Evolutionary conservation across 1,140 invertebrate species (phyloP), one percentile per base, ranked within the genome.

Genomic region (Augochlora pura): DNA sequence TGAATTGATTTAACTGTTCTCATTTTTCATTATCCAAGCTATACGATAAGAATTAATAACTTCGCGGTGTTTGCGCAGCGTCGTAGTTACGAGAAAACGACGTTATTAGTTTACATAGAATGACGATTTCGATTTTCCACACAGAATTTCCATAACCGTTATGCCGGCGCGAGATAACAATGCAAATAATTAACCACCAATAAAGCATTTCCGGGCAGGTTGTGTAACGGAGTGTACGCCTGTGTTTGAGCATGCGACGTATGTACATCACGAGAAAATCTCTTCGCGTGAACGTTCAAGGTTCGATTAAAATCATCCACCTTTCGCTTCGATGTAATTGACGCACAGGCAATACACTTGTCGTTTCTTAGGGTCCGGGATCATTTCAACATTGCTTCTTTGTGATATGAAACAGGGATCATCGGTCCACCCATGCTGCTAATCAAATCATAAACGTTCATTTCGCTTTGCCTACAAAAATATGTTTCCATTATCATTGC

Each of bases 121-220:
- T 72, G 60, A 60, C 25, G 25, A 38, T 52, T 78, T 78, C 18
- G n/a, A 42, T 23, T 72, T 70, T 81, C 77, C 32, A 59, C 66
- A 27, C 14, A 39, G 32, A 59, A 72, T 77, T 59, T 77, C 74
- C 73, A 59, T 75, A 71, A 78, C 75, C 74, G 60, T 72, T 78
- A 73, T 79, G 54, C 42, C 69, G 69, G 16, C n/a, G 64, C n/a
- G 62, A 67, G 68, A 64, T 52, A 83, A 85, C 70, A 73, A 80
- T 80, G 76, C 59, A 23, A 73, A 80, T 76, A 80, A 86, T 86
- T 86, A 80, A 74, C 38, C 84, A 66, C 39, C 81, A 78, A 81
- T 86, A 64, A 83, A 77, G 66, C 69, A 60, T 83, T 89, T 88
- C 87, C 87, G 82, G 86, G 67, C 75, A 63, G 38, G 42, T 89